Conservation (phyloP, 2,888 invertebrate species). For the Drosophila barbarae region DNA sequence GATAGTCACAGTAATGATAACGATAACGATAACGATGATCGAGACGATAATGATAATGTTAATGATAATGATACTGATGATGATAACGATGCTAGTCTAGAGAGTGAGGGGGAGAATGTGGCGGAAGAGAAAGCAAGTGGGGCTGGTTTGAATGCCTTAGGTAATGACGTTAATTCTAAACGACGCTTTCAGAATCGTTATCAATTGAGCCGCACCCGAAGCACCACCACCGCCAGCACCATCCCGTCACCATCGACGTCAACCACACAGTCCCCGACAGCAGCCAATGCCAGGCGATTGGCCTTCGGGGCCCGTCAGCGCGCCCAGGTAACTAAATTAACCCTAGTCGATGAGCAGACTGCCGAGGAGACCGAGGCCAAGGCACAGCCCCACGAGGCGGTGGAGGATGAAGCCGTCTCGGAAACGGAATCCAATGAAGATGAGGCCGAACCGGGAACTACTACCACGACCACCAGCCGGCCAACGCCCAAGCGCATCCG, state of each 20-base stretch:
- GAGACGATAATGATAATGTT: conserved; percentile 39
- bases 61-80: conserved; percentile 24
- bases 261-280: conserved; percentile 26
- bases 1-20: conserved; percentile 27
- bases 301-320: conserved; percentile 49
- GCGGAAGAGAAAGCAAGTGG: conserved; percentile 45
- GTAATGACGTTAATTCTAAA: conserved; percentile 78
- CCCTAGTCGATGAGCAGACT: conserved; percentile 49
- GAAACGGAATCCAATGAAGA: conserved; percentile 36
- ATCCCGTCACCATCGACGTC: conserved; percentile 28
- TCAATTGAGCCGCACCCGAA: conserved; percentile 76
- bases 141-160: conserved; percentile 55
- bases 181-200: conserved; percentile 79
- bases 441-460: conserved; percentile 31
- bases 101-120: conserved; percentile 34
- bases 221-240: conserved; percentile 39
- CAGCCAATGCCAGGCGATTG: conserved; percentile 36
- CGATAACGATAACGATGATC: conserved; percentile 3
- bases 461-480: conserved; percentile 35
- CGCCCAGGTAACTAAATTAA: conserved; percentile 65
- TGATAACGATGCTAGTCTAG: conserved; percentile 41
- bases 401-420: conserved; percentile 31
- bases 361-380: conserved; percentile 36
- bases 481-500: conserved; percentile 70
- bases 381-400: conserved; percentile 7